Evolutionary conservation across 37 sponge, comb jelly and placozoan genomes (phyloP), one percentile per base, ranked within the genome.

Genomic region (Cliona cf. orientalis): DNA sequence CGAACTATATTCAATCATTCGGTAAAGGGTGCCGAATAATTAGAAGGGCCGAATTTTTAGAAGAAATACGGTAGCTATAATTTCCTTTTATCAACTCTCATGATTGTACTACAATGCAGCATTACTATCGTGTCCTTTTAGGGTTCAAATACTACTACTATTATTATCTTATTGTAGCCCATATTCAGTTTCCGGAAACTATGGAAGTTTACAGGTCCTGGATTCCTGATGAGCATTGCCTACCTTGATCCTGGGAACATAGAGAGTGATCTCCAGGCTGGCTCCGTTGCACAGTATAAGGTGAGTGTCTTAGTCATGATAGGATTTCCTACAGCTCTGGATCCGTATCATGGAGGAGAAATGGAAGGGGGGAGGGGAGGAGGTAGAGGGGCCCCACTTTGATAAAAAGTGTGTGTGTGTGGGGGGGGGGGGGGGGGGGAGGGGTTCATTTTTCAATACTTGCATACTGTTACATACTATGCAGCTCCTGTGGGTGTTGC

Each of bases 211-310:
- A 95, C 95, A 17, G 98, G 98, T 1, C 98, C 98, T 26, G 98
- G 98, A 0, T 95, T 97, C 64, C 79, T 97, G 33, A 97, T 97
- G 98, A 97, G 98, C 81, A 97, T 97, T 43, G 98, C 98, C 32
- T 97, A 97, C 65, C 82, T 97, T 2, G 98, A 97, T 61, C 98
- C 98, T 17, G 98, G 98, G 2, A 97, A 97, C 75, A 97, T 97
- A 55, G 98, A 97, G 79, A 82, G 92, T 26, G 98, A 97, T 72
- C 74, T 97, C 0, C 98, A 95, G 74, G 92, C 89, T 0, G 98
- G 98, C 2, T 89, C 91, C 17, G 85, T 84, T 11, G 86, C 96
- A 17, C 81, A 90, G 46, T 97, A 90, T 59, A 77, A 77, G 76
- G 92, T 87, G 28, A n/a, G n/a, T 59, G 60, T 59, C 4, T 3